Conservation (phyloP, 2,888 invertebrate species). For the Meghimatium bilineatum region DNA sequence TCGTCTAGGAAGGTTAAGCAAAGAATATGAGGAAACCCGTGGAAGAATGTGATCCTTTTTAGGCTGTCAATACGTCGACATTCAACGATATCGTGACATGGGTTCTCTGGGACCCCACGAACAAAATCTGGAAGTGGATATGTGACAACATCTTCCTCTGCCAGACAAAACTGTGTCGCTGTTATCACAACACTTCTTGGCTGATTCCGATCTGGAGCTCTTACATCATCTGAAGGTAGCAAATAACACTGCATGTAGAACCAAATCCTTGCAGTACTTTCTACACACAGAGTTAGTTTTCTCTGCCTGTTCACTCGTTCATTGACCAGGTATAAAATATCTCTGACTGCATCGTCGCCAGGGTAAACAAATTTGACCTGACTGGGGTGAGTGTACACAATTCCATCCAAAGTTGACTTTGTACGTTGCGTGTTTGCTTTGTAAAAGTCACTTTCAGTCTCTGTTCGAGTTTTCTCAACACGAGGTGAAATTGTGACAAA, state of each 20-base stretch:
- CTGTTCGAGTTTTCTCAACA: conserved; percentile 62
- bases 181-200: conserved; percentile 71
- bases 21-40: conserved; percentile 60
- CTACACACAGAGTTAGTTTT: neutral
- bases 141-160: conserved; percentile 72
- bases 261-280: conserved; percentile 51
- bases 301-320: conserved; percentile 55
- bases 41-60: conserved; percentile 62
- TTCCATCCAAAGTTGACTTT: conserved; percentile 67
- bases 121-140: conserved; percentile 76
- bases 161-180: conserved; percentile 68
- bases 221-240: conserved; percentile 45
- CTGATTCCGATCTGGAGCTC: conserved; percentile 53
- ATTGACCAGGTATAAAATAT: conserved; percentile 70
- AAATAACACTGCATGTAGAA: conserved; percentile 65
- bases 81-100: conserved; percentile 66
- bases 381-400: conserved; percentile 71
- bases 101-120: conserved; percentile 69
- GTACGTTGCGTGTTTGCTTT: conserved; percentile 63
- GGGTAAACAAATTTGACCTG: conserved; percentile 68
- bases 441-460: conserved; percentile 74
- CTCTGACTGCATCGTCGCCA: conserved; percentile 72
- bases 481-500: conserved; percentile 67
- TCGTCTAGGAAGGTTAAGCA: conserved; percentile 73
- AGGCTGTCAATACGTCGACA: conserved; percentile 68